Base-by-base conservation (phyloP, 2,797 vertebrate species). In the Protosalanx chinensis region DNA sequence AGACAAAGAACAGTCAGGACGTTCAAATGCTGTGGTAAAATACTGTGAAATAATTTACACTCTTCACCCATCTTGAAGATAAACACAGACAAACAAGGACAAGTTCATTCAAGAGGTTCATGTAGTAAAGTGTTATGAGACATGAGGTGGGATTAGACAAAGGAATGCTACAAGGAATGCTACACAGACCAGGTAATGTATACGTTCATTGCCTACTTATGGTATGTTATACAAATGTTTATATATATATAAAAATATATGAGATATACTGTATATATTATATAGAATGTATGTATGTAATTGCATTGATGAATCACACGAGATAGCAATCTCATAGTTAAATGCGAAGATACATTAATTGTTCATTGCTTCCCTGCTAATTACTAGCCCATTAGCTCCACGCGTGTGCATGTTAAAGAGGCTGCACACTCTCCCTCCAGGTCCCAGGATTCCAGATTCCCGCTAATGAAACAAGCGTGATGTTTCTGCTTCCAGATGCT, bases 381-480 rank as follows among this genome's bases (percentile, higher is more conserved):
- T 58, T 29, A 58, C 51, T 29, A 5, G 56, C 27, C 30, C 49
- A 70, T 73, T 68, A 73, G 59, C 59, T 56, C 15, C 51, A 62
- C 3, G 58, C 15, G 15, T 33, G 16, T 64, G 18, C 3, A 63
- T 53, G 53, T n/a, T 10, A 29, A 35, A 33, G 18, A 32, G 73
- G 70, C 69, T 60, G 56, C 32, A 68, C 67, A 81, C 71, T 68
- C 81, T 74, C 76, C 70, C 78, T 30, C 64, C 51, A 71, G 76
- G 81, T 89, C 82, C 84, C 82, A 77, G 84, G 86, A 79, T 88
- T 87, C 79, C 70, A 79, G 81, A 84, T 86, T 6, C 78, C 78
- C 88, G 83, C 88, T 89, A 88, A 92, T 92, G 90, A 91, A 89
- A 86, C 86, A 90, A 88, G 88, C 88, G 90, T 89, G 85, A 89